Conservation (phyloP, 2,888 invertebrate species). For the Synanthedon andrenaeformis region DNA sequence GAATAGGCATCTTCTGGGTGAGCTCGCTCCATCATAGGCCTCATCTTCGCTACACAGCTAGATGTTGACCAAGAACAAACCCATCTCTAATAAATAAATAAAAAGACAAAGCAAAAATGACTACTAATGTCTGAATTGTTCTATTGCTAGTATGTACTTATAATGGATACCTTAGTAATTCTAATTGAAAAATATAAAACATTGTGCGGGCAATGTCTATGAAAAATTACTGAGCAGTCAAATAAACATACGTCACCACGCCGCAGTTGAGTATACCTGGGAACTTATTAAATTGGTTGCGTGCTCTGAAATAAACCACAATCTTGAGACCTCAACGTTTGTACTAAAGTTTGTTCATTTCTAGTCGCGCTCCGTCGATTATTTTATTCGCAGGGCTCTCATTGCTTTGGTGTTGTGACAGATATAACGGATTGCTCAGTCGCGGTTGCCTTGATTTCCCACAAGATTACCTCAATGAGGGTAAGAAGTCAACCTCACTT, state of each 20-base stretch:
- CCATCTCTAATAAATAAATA: too few relatives aligned
- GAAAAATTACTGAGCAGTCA: background rate
- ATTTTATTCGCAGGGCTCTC: constrained; percentile 15
- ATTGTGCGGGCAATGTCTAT: constrained; percentile 2
- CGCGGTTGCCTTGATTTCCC: constrained; percentile 52
- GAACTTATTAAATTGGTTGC: background rate
- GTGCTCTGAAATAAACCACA: background rate
- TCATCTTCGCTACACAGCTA: too few relatives aligned
- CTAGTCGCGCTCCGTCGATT: background rate
- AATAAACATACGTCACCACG: background rate
- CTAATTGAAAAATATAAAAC: background rate
- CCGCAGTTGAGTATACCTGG: background rate
- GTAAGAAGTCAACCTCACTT: constrained; percentile 41
- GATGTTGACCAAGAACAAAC: too few relatives aligned
- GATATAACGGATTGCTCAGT: constrained; percentile 48
- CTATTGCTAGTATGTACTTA: too few relatives aligned
- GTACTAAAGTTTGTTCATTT: background rate
- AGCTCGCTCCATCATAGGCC: too few relatives aligned
- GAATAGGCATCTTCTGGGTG: too few relatives aligned
- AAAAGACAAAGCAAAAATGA: too few relatives aligned
- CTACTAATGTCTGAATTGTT: too few relatives aligned
- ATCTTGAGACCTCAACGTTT: background rate
- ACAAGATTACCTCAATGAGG: constrained; percentile 52
- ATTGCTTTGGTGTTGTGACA: constrained; percentile 27
- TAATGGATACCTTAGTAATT: too few relatives aligned